Conservation (phyloP, 1,140 invertebrate species). For the Drosophila kikkawai region DNA sequence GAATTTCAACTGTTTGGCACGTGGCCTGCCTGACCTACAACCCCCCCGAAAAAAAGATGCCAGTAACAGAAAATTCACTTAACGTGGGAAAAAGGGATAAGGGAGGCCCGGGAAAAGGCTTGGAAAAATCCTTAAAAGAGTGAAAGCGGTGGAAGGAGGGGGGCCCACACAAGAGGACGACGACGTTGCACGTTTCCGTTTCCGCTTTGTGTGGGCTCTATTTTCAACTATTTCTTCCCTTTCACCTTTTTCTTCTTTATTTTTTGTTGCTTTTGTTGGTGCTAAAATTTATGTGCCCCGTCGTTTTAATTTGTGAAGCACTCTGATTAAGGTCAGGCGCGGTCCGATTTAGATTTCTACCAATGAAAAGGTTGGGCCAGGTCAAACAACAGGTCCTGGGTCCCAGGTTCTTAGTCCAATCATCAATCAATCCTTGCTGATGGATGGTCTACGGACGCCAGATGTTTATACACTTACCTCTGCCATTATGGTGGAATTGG, state of each 20-base stretch:
- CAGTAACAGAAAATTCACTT: constrained; percentile 62
- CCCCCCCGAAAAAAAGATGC: constrained; percentile 35
- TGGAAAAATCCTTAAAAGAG: constrained; percentile 3
- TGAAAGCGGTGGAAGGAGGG: constrained; percentile 16
- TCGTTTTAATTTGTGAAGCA: constrained; percentile 47
- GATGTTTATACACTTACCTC: constrained; percentile 67
- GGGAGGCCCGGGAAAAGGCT: neutral
- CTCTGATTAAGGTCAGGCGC: constrained; percentile 61
- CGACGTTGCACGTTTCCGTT: constrained; percentile 70
- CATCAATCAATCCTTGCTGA: constrained; percentile 23
- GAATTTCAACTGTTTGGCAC: constrained; percentile 54
- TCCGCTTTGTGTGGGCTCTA: constrained; percentile 55
- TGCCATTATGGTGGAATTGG: constrained; percentile 71
- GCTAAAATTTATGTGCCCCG: constrained; percentile 53
- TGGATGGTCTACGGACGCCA: constrained; percentile 5
- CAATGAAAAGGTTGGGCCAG: constrained; percentile 41
- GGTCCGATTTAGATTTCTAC: constrained; percentile 22
- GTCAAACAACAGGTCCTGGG: constrained; percentile 28
- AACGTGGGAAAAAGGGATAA: constrained; percentile 16
- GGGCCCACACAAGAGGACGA: constrained; percentile 38
- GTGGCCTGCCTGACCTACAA: constrained; percentile 34
- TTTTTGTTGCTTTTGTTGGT: neutral
- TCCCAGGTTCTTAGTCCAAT: neutral
- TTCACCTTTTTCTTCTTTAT: neutral
- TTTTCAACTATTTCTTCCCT: constrained; percentile 27